Evolutionary conservation across 2,797 vertebrate genomes (phyloP), one percentile per base, ranked within the genome.

Genomic region (Chloroceryle inda): DNA sequence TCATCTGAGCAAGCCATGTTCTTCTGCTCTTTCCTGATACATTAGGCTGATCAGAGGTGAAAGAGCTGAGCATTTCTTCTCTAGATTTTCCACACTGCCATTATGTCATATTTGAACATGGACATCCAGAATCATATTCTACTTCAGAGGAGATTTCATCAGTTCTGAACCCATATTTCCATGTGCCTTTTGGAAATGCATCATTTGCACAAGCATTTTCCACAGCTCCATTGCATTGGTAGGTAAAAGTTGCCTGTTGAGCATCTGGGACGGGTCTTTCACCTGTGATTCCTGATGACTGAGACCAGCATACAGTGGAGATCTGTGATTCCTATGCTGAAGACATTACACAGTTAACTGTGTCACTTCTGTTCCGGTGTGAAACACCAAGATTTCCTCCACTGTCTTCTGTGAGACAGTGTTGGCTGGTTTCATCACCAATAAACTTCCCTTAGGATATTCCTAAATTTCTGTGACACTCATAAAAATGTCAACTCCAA

Each of bases 21-120:
- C 26, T 74, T 59, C 52, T 23, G 22, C 31, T 61, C 40, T 52
- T 53, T 71, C 47, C 27, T 72, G 31, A 47, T 66, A 45, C 24
- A 31, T 19, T 40, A 22, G n/a, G 10, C 64, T 83, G 16, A 27
- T 55, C 17, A 42, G 53, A 55, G n/a, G 13, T 33, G 35, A 53
- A 72, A 73, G n/a, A 84, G 37, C 24, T 47, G 55, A 64, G 16
- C 15, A 4, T 45, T 72, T 80, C 49, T 89, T 64, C 58, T 67
- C 38, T 56, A n/a, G 22, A 21, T 35, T 23, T 77, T 56, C 58
- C 64, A 29, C 0, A 2, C 7, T 58, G 3, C 72, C 33, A 20
- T 11, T 16, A 2, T 44, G 52, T 22, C 19, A 3, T 37, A 18
- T 23, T 63, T 89, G 59, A 82, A 15, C 0, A 0, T 15, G 63